These are phyloP conservation scores for Chloropsis hardwickii DNA, from an alignment of 2,113 vertebrate genomes.

Conservation along the genomic window DNA sequence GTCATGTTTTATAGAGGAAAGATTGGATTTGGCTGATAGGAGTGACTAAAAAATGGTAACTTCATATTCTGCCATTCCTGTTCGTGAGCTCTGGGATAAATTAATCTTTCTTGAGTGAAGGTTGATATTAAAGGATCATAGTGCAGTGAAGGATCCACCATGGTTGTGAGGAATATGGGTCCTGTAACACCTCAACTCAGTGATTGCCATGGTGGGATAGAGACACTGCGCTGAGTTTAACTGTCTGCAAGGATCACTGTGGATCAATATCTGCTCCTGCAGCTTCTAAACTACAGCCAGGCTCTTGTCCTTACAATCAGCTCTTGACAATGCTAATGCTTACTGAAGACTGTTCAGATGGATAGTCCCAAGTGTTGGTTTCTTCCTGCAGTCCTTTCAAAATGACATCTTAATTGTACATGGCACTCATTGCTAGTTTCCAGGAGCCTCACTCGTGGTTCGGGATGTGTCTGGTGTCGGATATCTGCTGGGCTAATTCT, in stretches of 20 bases:
- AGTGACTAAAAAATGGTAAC: background rate
- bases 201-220: background rate
- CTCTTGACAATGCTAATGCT: background rate
- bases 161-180: background rate
- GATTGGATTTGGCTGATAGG: background rate
- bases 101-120: background rate
- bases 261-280: background rate
- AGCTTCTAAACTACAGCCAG: background rate
- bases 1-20: background rate
- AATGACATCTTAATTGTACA: background rate
- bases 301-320: background rate
- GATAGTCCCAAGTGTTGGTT: background rate
- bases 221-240: background rate
- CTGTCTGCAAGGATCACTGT: background rate
- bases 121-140: background rate
- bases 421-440: background rate
- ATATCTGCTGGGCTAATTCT: background rate
- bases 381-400: background rate
- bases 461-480: background rate
- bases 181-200: background rate
- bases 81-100: background rate
- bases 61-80: background rate
- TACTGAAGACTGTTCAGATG: background rate
- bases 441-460: background rate
- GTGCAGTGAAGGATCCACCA: background rate